Evolutionary conservation across 1,140 invertebrate genomes (phyloP), one percentile per base, ranked within the genome.

Genomic region (Philopotamus ludificatus): DNA sequence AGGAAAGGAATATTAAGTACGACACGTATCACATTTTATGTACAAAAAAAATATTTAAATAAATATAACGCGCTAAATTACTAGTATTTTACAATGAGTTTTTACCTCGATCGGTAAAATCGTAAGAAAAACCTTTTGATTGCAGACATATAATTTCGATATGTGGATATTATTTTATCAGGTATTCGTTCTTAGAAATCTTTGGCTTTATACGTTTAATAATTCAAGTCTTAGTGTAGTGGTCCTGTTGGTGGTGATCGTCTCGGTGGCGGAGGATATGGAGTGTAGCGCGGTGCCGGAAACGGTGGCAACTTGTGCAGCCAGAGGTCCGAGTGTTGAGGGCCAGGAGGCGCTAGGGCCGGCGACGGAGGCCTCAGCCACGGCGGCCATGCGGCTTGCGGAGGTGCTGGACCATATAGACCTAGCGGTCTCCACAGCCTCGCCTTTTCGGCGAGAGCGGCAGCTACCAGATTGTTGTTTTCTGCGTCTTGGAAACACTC

Each of bases 311-410:
- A 74, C 47, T 80, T 79, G 68, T 79, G 78, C 25, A 79, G 69
- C 77, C 77, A 79, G 10, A 79, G 73, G 58, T 79, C 77, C 1
- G 76, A 34, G 7, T 54, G 42, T n/a, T 26, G 21, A 1, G 77
- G 68, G 1, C 71, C 72, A 0, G 78, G 71, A 0, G 77, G 77
- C 1, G 74, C 75, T 76, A 76, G 77, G 0, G 76, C 72, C 3
- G 76, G 77, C 75, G 77, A 79, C 2, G 75, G 65, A 20, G 65
- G 60, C 15, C 78, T 75, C 3, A 80, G 73, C 2, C 77, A 78
- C 26, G 79, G 76, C 1, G 79, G 73, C 2, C 77, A 78, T 25
- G 79, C 71, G 21, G 79, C 72, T 63, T 77, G 76, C 49, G 79
- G 66, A 15, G 78, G 78, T 1, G 49, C 47, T 73, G 76, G 10